A percentile compares a stretch with the other conserved stretches of the same genome.
Evolutionary conservation across 2,888 invertebrate genomes (phyloP).

Genomic region (Omphaloscelis lunosa): DNA sequence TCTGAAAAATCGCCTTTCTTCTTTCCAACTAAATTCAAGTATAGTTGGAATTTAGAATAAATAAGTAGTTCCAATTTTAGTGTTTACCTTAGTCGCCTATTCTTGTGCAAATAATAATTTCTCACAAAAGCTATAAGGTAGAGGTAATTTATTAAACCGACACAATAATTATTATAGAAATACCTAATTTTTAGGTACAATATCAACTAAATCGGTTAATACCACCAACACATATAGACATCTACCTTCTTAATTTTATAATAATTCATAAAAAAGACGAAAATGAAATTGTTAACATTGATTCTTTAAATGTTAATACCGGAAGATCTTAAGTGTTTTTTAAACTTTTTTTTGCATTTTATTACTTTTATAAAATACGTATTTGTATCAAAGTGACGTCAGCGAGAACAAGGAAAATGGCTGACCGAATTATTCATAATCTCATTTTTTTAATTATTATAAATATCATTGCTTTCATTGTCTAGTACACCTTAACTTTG

Average conservation of each 20-base stretch:
- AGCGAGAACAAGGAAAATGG: slow-evolving; percentile 87
- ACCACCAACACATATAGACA: slow-evolving; percentile 88
- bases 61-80: slow-evolving; percentile 74
- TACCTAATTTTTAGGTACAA: slow-evolving; percentile 87
- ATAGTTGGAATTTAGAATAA: slow-evolving; percentile 37
- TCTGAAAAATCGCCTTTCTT: slow-evolving; percentile 20
- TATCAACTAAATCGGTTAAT: slow-evolving; percentile 89
- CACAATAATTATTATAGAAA: slow-evolving; percentile 90
- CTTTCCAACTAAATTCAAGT: slow-evolving; percentile 31
- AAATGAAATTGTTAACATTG: slow-evolving; percentile 86
- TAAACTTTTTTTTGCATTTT: slow-evolving; percentile 79
- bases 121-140: slow-evolving; percentile 88
- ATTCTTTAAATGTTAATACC: slow-evolving; percentile 79
- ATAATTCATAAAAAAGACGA: slow-evolving; percentile 89
- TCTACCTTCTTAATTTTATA: slow-evolving; percentile 88
- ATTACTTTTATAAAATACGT: slow-evolving; percentile 89
- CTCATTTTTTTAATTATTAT: slow-evolving; percentile 79
- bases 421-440: slow-evolving; percentile 83
- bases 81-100: slow-evolving; percentile 85
- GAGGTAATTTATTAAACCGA: slow-evolving; percentile 89
- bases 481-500: slow-evolving; percentile 86
- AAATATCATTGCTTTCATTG: slow-evolving; percentile 90
- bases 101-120: slow-evolving; percentile 88
- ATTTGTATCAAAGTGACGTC: slow-evolving; percentile 89
- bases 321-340: slow-evolving; percentile 89